phyloP scores from a whole-genome alignment of 1,140 invertebrate species.

The Bilobella aurantiaca region DNA sequence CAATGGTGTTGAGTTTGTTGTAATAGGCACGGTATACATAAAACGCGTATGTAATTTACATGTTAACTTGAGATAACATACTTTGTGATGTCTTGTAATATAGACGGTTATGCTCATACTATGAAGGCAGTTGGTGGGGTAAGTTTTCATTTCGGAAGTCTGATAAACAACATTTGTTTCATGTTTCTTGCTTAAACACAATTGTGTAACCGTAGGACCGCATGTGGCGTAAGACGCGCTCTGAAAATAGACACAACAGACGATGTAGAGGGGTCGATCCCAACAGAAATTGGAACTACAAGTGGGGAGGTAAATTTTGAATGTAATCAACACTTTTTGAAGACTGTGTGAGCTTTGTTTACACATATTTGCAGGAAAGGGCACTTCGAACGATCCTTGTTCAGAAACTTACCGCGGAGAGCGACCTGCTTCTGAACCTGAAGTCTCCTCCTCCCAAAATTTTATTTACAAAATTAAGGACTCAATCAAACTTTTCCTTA shows the following conservation, averaged over 20 bases:
- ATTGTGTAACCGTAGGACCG: conserved; percentile 9
- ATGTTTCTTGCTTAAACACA: no score
- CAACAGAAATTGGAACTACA: conserved; percentile 66
- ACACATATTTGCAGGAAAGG: no score
- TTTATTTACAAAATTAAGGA: conserved; percentile 48
- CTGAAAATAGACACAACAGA: conserved; percentile 28
- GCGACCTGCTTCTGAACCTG: conserved; percentile 79
- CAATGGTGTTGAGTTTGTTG: no score
- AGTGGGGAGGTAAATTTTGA: no score
- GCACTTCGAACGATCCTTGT: conserved; percentile 78
- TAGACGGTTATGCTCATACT: conserved; percentile 30
- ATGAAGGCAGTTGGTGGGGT: no score
- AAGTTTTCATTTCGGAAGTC: no score
- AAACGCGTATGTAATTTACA: not conserved
- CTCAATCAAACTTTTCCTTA: conserved; percentile 60
- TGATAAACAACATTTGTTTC: no score
- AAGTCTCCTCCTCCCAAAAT: conserved; percentile 64
- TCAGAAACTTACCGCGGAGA: conserved; percentile 78
- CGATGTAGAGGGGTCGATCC: conserved; percentile 59
- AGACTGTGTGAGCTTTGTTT: no score
- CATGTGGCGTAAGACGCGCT: conserved; percentile 50
- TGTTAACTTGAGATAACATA: not conserved
- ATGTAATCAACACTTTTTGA: no score
- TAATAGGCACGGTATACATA: not conserved
- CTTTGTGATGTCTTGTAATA: not conserved